Evolutionary conservation across 2,888 invertebrate genomes (phyloP), one percentile per base, ranked within the genome.

Genomic region (Apocheima hispidaria): DNA sequence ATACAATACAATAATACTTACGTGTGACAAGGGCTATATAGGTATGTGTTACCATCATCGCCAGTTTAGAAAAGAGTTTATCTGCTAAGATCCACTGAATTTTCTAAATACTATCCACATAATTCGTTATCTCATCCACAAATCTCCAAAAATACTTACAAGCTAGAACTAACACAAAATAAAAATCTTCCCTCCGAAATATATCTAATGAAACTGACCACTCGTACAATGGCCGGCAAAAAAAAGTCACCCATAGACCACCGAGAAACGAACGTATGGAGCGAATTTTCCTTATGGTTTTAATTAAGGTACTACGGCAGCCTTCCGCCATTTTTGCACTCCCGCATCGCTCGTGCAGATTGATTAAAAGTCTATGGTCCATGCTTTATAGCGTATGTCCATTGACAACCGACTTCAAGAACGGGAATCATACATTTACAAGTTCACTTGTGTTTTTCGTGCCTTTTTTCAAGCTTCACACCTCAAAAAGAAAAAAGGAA

Each of bases 271-370:
- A 73, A 72, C 77, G 69, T 77, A 66, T 72, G 73, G 72, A 76
- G 63, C 84, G 90, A 90, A 91, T 93, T 93, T 93, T 93, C 93
- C 93, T 93, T 92, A 92, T 92, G 87, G 92, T 92, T 93, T 93
- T 93, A 93, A 93, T 93, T 93, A 93, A 92, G 87, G 84, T 78
- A 51, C 78, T 78, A 51, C 78, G 74, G 68, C 80, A 86, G 84
- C 84, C 83, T 85, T 83, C 84, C 81, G 86, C 88, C 88, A 90
- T 91, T 91, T 92, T 91, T 91, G 90, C 88, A 85, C 84, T 88
- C 88, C 87, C 88, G 88, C 85, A 85, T 77, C 88, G 86, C 84
- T 87, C 88, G 87, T 87, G 92, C 92, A 92, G 92, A 92, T 92
- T 92, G 92, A 92, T 92, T 92, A 92, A 92, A 92, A 92, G 89